Conservation (phyloP, 2,888 invertebrate species). For the Adineta ricciae region DNA sequence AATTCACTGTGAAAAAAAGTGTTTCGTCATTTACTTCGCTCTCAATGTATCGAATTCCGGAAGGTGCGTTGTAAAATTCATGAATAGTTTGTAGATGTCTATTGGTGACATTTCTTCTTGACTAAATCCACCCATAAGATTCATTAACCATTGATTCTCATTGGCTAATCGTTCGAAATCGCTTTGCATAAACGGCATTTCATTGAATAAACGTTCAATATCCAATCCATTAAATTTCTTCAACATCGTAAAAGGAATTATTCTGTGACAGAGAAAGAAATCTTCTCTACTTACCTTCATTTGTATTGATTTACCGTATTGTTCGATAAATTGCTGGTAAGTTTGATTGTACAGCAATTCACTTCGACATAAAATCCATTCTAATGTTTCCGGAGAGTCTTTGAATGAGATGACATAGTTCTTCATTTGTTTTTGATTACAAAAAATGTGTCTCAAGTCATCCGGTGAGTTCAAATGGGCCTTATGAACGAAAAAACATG, state of each 20-base stretch:
- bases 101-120: neutral
- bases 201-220: neutral
- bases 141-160: neutral
- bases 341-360: neutral
- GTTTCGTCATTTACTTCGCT: neutral
- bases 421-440: neutral
- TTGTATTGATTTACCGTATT: neutral
- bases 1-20: neutral
- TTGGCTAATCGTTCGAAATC: neutral
- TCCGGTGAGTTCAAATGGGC: neutral
- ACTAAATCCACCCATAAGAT: neutral
- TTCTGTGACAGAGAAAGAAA: neutral
- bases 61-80: neutral
- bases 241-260: no score
- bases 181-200: neutral
- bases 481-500: neutral
- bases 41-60: neutral
- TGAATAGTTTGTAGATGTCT: neutral
- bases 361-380: neutral
- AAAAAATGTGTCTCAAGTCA: neutral
- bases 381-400: neutral
- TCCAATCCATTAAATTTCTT: neutral
- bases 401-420: neutral
- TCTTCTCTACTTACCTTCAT: neutral
- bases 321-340: neutral